A percentile compares a stretch with the other conserved stretches of the same genome.
Conservation (phyloP, 2,797 vertebrate genomes). For the Hypotaenidia philippensis region DNA sequence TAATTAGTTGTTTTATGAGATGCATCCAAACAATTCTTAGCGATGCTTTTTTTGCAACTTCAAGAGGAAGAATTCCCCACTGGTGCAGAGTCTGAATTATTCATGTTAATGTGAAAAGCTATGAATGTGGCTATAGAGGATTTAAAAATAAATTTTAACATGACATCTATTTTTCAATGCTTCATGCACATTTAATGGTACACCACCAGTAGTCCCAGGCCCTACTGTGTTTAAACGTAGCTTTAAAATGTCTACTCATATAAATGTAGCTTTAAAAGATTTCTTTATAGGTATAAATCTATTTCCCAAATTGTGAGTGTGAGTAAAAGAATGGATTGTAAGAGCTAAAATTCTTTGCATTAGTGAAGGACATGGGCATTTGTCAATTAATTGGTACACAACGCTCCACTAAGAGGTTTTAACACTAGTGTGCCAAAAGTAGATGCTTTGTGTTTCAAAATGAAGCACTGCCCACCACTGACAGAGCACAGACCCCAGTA, state of each 20-base stretch:
- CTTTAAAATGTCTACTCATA: neutral
- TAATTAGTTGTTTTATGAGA: neutral
- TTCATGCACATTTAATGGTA: neutral
- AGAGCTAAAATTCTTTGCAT: neutral
- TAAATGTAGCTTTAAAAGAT: neutral
- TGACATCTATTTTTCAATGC: neutral
- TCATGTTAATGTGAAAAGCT: neutral
- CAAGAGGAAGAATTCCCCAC: neutral
- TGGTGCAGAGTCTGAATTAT: neutral
- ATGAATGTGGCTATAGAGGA: neutral
- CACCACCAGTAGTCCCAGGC: neutral
- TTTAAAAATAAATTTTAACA: neutral
- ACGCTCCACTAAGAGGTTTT: neutral
- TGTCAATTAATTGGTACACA: neutral
- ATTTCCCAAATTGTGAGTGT: neutral
- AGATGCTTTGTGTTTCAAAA: neutral
- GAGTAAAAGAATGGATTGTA: neutral
- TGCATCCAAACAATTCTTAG: neutral
- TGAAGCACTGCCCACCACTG: neutral
- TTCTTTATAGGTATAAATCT: neutral
- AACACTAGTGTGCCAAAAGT: neutral
- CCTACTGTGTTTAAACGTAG: neutral
- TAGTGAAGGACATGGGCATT: neutral
- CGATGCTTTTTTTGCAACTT: neutral
- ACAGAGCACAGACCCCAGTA: accelerated